These are phyloP conservation scores for Theristus sp. DNA, from an alignment of 2,888 invertebrate genomes.

Conservation along the genomic window DNA sequence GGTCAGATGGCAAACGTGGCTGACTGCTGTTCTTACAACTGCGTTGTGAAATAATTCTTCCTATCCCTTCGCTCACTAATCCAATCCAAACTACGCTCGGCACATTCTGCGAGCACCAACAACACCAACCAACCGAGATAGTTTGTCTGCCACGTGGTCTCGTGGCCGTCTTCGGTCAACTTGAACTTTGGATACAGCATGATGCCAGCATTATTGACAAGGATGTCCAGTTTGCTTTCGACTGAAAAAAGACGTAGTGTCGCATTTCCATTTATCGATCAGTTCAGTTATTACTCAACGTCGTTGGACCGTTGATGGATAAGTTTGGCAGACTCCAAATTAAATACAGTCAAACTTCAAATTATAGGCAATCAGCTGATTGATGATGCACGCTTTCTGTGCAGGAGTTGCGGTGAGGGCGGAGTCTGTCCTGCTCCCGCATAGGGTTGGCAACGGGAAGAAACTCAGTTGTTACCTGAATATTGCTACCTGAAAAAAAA, in stretches of 20 bases:
- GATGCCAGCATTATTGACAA: constrained; percentile 52
- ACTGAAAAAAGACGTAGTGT: constrained; percentile 9
- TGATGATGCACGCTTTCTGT: too few relatives aligned
- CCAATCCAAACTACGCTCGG: neutral
- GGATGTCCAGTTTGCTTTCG: constrained; percentile 19
- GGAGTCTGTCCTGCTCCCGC: too few relatives aligned
- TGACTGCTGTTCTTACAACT: too few relatives aligned
- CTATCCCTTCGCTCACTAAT: too few relatives aligned
- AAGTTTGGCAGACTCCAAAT: neutral
- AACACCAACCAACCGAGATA: constrained; percentile 44
- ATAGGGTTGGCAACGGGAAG: too few relatives aligned
- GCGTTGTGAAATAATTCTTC: too few relatives aligned
- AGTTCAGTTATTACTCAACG: neutral
- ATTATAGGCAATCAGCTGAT: too few relatives aligned
- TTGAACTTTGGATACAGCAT: constrained; percentile 55
- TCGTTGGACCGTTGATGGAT: neutral
- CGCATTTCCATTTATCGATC: neutral
- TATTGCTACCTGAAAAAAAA: too few relatives aligned
- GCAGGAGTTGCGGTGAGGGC: too few relatives aligned
- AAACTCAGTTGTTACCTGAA: neutral
- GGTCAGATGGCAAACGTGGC: neutral
- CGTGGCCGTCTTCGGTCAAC: constrained; percentile 60
- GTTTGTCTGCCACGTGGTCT: constrained; percentile 70
- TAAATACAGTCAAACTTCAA: neutral
- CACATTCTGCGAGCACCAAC: too few relatives aligned